Conservation (phyloP, 92 coral and sea anemone genomes). For the Plumapathes pennacea region DNA sequence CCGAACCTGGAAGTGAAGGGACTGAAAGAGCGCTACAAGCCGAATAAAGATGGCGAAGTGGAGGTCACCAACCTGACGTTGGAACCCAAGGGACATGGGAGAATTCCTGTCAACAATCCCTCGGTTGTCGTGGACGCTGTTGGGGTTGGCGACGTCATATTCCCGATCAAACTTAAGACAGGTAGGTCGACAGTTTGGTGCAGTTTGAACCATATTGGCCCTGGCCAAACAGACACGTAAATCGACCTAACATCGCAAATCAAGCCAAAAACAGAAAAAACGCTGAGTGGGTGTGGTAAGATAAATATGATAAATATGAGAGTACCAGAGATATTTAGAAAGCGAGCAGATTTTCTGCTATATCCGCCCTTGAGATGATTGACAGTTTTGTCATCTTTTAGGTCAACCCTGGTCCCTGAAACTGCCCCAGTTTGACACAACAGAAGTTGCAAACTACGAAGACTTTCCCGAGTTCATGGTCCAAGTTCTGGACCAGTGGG, state of each 20-base stretch:
- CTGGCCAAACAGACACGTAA: too few relatives aligned
- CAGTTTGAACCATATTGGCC: too few relatives aligned
- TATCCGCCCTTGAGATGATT: too few relatives aligned
- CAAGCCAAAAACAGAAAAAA: too few relatives aligned
- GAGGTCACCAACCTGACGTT: constrained; percentile 75
- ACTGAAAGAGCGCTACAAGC: constrained; percentile 54
- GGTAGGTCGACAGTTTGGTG: too few relatives aligned
- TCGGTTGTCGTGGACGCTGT: constrained; percentile 58
- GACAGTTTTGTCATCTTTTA: background rate
- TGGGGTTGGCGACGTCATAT: constrained; percentile 58
- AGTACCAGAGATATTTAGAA: background rate
- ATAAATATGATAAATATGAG: background rate
- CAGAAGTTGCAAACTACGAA: constrained; percentile 71
- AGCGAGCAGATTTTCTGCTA: too few relatives aligned
- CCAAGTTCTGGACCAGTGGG: constrained; percentile 81
- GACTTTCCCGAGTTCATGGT: constrained; percentile 77
- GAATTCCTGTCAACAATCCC: constrained; percentile 50
- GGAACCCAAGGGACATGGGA: constrained; percentile 49
- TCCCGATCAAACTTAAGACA: constrained; percentile 59
- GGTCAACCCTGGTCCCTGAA: constrained; percentile 72
- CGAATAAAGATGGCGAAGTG: constrained; percentile 56
- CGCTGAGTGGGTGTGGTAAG: background rate
- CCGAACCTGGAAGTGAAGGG: constrained; percentile 59
- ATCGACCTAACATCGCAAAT: too few relatives aligned
- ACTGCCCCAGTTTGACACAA: constrained; percentile 69